Evolutionary conservation across 2,888 invertebrate genomes (phyloP).

Genomic region (Pristionchus entomophagus): DNA sequence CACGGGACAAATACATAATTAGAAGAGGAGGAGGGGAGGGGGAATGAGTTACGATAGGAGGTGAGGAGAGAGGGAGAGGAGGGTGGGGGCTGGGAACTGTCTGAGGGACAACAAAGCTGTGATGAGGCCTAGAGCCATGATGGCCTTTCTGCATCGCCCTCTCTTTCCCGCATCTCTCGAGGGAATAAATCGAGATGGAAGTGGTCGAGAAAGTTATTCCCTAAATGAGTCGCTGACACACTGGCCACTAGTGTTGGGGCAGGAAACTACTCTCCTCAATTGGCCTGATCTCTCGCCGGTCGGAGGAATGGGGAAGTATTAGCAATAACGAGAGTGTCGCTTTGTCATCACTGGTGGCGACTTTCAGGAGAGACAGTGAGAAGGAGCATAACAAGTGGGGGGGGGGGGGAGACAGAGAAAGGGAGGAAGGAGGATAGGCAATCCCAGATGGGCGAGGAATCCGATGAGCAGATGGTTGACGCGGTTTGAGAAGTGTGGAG

Average conservation of each 20-base stretch:
- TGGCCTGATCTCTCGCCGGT: no score
- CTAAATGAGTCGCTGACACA: neutral
- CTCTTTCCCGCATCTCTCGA: neutral
- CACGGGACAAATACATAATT: constrained; percentile 39
- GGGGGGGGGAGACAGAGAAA: neutral
- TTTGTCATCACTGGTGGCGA: constrained; percentile 23
- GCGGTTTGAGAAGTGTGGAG: constrained; percentile 6
- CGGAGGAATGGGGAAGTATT: no score
- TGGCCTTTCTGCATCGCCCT: neutral
- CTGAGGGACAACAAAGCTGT: neutral
- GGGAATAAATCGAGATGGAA: constrained; percentile 1
- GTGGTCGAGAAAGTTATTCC: constrained; percentile 26
- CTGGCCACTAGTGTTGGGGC: no score
- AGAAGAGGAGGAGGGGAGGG: neutral
- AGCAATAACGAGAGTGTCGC: no score
- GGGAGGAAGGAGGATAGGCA: constrained; percentile 2
- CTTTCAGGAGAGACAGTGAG: constrained; percentile 3
- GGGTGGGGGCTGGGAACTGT: neutral
- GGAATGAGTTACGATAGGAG: constrained; percentile 23
- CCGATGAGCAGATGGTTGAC: constrained; percentile 13
- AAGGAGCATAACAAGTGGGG: constrained; percentile 28
- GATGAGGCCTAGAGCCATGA: neutral
- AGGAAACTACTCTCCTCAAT: no score
- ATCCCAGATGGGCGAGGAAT: constrained; percentile 12
- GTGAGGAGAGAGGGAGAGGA: neutral